Evolutionary conservation across 2,888 invertebrate genomes (phyloP).

Genomic region (Caenorhabditis sp.): DNA sequence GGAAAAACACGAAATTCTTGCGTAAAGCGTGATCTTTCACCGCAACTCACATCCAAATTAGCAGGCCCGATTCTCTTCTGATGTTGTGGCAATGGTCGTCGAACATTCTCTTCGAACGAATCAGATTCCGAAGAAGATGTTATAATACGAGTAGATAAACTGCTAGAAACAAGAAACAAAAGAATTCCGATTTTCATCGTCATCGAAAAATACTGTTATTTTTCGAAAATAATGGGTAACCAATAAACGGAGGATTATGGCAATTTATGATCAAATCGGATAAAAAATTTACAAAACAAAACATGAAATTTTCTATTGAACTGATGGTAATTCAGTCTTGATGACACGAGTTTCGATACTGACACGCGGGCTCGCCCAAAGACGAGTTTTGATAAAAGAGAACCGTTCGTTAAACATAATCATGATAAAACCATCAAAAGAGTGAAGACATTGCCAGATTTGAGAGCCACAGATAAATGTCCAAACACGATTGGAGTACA

Average conservation of each 20-base stretch:
- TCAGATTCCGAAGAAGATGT: not conserved
- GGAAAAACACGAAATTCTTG: too few species aligned
- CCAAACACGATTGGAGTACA: constrained; percentile 2
- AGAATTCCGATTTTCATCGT: not conserved
- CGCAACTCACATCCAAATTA: not conserved
- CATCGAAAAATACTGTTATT: not conserved
- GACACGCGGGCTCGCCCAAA: not conserved
- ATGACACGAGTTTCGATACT: not conserved
- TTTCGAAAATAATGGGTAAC: not conserved
- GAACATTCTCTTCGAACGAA: not conserved
- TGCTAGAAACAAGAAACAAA: not conserved
- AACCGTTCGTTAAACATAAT: constrained; percentile 22
- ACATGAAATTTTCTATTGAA: not conserved
- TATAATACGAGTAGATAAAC: not conserved
- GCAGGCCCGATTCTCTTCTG: not conserved
- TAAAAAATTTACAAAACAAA: not conserved
- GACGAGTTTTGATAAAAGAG: constrained; percentile 4
- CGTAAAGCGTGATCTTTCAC: too few species aligned
- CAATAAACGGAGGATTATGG: not conserved
- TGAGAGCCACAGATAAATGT: constrained; percentile 17
- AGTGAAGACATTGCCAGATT: constrained; percentile 22
- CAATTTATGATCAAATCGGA: not conserved
- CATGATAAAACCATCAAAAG: constrained; percentile 21
- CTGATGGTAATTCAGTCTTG: not conserved
- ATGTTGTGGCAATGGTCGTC: not conserved